Evolutionary conservation across 2,113 vertebrate genomes (phyloP).

Genomic region (Cyphotilapia sp.): DNA sequence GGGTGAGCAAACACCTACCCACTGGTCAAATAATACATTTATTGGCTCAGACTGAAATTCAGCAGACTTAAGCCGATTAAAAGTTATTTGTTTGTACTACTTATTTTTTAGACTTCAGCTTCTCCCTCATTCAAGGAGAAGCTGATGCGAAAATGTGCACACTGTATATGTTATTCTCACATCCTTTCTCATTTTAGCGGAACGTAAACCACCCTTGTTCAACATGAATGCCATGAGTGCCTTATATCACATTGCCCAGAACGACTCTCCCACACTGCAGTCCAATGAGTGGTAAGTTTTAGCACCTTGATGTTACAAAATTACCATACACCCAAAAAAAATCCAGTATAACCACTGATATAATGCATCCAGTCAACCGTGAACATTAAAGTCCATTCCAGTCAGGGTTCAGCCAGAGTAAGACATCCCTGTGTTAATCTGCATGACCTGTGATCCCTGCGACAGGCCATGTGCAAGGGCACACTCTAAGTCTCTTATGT

Average conservation of each 20-base stretch:
- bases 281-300: slow-evolving; percentile 92
- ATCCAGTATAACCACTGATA: neutral
- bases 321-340: neutral
- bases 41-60: neutral
- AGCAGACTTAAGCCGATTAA: neutral
- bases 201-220: slow-evolving; percentile 97
- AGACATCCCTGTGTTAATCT: slow-evolving; percentile 28
- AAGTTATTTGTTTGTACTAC: neutral
- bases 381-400: neutral
- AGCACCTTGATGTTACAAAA: neutral
- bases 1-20: slow-evolving; percentile 73
- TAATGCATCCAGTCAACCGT: neutral
- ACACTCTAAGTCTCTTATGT: slow-evolving; percentile 28
- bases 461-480: slow-evolving; percentile 3
- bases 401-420: neutral
- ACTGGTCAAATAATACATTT: neutral
- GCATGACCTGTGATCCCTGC: slow-evolving; percentile 22
- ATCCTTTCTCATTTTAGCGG: slow-evolving; percentile 73
- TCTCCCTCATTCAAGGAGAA: neutral
- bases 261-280: slow-evolving; percentile 93
- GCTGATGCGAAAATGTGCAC: neutral
- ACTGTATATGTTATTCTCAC: neutral
- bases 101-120: neutral
- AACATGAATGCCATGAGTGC: slow-evolving; percentile 99
- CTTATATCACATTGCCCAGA: slow-evolving; percentile 99